Percentiles rank a stretch among this genome's conserved stretches.
phyloP scores from a whole-genome alignment of 2,113 vertebrate genomes.

The Semicossyphus pulcher region DNA sequence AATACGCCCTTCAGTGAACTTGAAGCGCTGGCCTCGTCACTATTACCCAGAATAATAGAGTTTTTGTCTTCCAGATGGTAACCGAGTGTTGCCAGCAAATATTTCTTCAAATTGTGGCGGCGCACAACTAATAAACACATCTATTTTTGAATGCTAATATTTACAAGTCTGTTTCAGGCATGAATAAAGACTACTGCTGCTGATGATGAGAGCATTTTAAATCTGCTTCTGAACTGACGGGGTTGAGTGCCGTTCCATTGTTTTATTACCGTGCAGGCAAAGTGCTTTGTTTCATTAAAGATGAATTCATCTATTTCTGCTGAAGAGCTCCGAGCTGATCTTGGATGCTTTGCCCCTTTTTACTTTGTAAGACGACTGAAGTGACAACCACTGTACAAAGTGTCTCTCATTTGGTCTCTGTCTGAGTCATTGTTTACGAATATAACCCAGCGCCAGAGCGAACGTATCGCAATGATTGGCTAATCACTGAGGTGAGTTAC shows the following conservation, averaged over 20 bases:
- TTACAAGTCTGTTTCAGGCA: neutral
- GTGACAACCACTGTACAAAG: slow-evolving; percentile 21
- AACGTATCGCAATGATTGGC: slow-evolving; percentile 40
- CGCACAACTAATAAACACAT: slow-evolving; percentile 10
- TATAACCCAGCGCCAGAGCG: slow-evolving; percentile 35
- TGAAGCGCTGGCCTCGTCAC: slow-evolving; percentile 27
- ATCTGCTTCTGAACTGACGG: slow-evolving; percentile 1
- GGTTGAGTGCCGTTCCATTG: neutral
- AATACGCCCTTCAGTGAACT: slow-evolving; percentile 57
- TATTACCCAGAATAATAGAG: slow-evolving; percentile 41
- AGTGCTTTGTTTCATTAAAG: slow-evolving; percentile 45
- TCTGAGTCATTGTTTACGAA: slow-evolving; percentile 57
- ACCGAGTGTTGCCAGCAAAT: neutral
- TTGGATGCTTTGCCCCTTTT: neutral
- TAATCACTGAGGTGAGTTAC: slow-evolving; percentile 32
- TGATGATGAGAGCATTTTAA: slow-evolving; percentile 24
- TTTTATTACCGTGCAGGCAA: slow-evolving; percentile 3
- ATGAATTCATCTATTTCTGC: slow-evolving; percentile 22
- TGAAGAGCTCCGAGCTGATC: slow-evolving; percentile 30
- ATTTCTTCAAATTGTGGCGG: slow-evolving; percentile 3
- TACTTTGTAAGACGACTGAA: slow-evolving; percentile 29
- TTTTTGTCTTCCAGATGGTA: slow-evolving; percentile 45
- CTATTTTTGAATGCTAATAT: neutral
- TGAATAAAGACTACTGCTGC: neutral
- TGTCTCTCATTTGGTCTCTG: slow-evolving; percentile 19